Evolutionary conservation across 1,140 invertebrate genomes (phyloP).

Genomic region (Bicyclus anynana): DNA sequence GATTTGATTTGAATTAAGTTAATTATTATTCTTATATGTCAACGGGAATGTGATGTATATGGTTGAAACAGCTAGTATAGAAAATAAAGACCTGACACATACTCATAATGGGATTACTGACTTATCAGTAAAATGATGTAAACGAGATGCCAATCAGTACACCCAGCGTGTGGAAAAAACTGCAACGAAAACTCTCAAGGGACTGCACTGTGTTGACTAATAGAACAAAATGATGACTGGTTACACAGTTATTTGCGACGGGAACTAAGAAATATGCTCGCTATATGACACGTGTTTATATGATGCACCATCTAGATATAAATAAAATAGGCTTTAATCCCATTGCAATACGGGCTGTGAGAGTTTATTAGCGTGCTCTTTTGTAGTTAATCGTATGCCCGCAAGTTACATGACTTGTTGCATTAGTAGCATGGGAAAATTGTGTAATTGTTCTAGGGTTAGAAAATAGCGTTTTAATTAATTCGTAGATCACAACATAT

Average conservation of each 20-base stretch:
- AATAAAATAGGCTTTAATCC: slow-evolving; percentile 3
- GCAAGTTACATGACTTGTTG: slow-evolving; percentile 19
- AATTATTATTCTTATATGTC: too few species aligned
- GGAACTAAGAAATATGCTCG: slow-evolving; percentile 28
- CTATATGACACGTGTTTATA: slow-evolving; percentile 22
- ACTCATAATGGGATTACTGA: background rate
- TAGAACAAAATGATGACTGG: slow-evolving; percentile 26
- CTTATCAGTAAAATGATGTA: background rate
- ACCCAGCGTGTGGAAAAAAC: slow-evolving; percentile 1
- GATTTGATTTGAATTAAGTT: too few species aligned
- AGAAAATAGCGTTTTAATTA: slow-evolving; percentile 9
- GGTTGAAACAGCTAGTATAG: too few species aligned
- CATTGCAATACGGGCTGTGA: background rate
- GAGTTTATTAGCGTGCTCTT: background rate
- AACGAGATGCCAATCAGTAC: background rate
- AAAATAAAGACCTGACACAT: background rate
- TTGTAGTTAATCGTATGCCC: slow-evolving; percentile 6
- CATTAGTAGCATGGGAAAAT: slow-evolving; percentile 36
- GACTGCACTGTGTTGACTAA: slow-evolving; percentile 15
- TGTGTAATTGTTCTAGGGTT: slow-evolving; percentile 16
- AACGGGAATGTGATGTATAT: too few species aligned
- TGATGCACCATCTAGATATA: slow-evolving; percentile 3
- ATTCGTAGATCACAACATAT: slow-evolving; percentile 4
- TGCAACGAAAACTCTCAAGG: background rate
- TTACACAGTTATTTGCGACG: slow-evolving; percentile 32